Conservation (phyloP, 2,113 vertebrate species). For the Scomber colias region DNA sequence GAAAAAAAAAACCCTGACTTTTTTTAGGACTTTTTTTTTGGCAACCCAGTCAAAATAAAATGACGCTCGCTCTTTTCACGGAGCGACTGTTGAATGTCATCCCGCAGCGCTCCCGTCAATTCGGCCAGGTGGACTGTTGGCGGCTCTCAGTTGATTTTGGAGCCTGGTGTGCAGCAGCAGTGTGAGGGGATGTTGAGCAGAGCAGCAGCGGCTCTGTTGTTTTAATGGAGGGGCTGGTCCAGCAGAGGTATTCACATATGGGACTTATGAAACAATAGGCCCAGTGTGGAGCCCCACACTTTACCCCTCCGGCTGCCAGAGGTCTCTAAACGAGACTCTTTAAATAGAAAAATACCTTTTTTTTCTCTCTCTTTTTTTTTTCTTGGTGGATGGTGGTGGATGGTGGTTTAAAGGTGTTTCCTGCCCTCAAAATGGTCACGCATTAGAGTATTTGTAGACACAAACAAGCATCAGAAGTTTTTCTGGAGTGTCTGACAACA, state of each 20-base stretch:
- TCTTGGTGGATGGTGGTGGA: conserved; percentile 34
- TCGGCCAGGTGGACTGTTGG: conserved; percentile 32
- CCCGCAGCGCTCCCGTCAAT: neutral
- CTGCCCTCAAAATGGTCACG: conserved; percentile 62
- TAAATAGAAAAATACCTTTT: conserved; percentile 80
- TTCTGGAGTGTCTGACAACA: conserved; percentile 43
- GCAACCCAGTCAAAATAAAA: neutral
- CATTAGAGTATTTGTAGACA: conserved; percentile 41
- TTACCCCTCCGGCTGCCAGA: conserved; percentile 75
- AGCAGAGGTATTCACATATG: conserved; percentile 84
- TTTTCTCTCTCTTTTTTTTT: conserved; percentile 21
- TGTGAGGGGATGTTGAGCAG: conserved; percentile 73
- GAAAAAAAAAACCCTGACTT: neutral
- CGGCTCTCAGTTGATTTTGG: conserved; percentile 49
- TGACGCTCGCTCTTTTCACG: neutral
- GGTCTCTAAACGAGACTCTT: conserved; percentile 73
- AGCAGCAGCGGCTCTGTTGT: conserved; percentile 74
- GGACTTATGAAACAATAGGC: conserved; percentile 84
- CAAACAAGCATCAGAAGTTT: conserved; percentile 57
- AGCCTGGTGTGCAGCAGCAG: conserved; percentile 51
- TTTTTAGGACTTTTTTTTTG: neutral
- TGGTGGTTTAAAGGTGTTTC: conserved; percentile 76
- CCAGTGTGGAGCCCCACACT: conserved; percentile 82
- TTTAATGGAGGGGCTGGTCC: conserved; percentile 75
- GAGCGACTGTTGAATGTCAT: conserved; percentile 2